Base-by-base conservation (phyloP, 2,888 invertebrate genomes). In the Tenthredo mesomela region DNA sequence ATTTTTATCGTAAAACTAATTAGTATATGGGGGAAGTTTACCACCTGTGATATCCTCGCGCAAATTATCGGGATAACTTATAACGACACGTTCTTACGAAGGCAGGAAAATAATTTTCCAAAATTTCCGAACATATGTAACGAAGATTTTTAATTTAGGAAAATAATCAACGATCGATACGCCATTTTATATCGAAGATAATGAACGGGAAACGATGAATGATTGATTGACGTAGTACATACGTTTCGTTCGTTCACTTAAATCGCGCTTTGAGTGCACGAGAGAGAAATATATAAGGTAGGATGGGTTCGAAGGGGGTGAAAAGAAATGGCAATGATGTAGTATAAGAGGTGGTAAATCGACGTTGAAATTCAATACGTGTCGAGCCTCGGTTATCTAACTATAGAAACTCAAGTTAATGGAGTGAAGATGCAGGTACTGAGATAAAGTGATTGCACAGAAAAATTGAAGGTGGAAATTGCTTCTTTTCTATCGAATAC, bases 321-420 rank as follows among this genome's bases (percentile, higher is more conserved):
- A 67, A 29, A 67, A 67, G 29, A 67, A 33, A 67, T 37, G 33
- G 25, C 7, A 70, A 70, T n/a, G 70, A 37, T 25, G 33, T 37
- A 2, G 18, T 37, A 70, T 33, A 70, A 70, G n/a, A 33, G 37
- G 29, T 9, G 43, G 43, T 43, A 73, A 73, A 73, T 18, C 71
- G 21, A 73, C 71, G 43, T 73, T 73, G 71, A 73, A 73, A 73
- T 73, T 73, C 71, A 43, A 73, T 73, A 73, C 67, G 18, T 67
- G 33, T 67, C 18, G 61, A 61, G 61, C 29, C 15, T 33, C 33
- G 25, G 4, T 12, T 18, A 10, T n/a, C 18, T 71, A 43, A 43
- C 43, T 40, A 71, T n/a, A 71, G 40, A 43, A 40, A 43, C 21
- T 40, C 71, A 43, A 73, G 71, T 73, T 73, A 73, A 73, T 73